Base-by-base conservation (phyloP, 2,888 invertebrate species). In the Diaperis boleti region DNA sequence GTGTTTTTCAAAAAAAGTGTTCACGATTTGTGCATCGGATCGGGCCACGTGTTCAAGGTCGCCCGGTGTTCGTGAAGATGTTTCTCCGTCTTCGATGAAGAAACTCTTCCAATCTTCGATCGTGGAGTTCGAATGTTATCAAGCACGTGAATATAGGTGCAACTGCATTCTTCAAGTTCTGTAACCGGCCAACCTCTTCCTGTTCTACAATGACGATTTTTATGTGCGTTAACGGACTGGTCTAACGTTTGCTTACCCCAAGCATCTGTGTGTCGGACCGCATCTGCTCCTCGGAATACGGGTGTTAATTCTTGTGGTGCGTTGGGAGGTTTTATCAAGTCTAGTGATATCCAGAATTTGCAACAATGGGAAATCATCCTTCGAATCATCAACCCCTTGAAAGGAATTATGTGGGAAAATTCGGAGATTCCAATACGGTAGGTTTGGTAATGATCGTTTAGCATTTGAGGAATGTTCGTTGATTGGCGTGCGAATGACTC, bases 331-430 rank as follows among this genome's bases (percentile, higher is more conserved):
- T n/a, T n/a, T n/a, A n/a, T n/a, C n/a, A n/a, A n/a, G 35, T 45
- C 37, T 52, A 41, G 50, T 20, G 39, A n/a, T n/a, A n/a, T n/a
- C n/a, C n/a, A n/a, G 62, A 49, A 52, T 56, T 42, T 13, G 14
- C 37, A 14, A 44, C 52, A 62, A 92, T 92, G 92, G 92, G 92
- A 77, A 92, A 92, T 82, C 91, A 92, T 82, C 90, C 92, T 77
- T 92, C 92, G 72, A 90, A 92, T 77, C 92, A 92, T 82, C 91
- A 92, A 82, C 92, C 92, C 73, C 85, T 92, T 80, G 92, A 92
- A 79, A 86, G 89, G 80, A 88, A 86, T 67, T 83, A 84, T 73
- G 81, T 84, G 65, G 84, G 83, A 31, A 81, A 80, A 74, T 82
- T 80, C 65, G 82, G 82, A 56, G 82, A 82, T 77, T 74, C 78